phyloP scores from a whole-genome alignment of 2,113 vertebrate species.

The Microcebus griseorufus region DNA sequence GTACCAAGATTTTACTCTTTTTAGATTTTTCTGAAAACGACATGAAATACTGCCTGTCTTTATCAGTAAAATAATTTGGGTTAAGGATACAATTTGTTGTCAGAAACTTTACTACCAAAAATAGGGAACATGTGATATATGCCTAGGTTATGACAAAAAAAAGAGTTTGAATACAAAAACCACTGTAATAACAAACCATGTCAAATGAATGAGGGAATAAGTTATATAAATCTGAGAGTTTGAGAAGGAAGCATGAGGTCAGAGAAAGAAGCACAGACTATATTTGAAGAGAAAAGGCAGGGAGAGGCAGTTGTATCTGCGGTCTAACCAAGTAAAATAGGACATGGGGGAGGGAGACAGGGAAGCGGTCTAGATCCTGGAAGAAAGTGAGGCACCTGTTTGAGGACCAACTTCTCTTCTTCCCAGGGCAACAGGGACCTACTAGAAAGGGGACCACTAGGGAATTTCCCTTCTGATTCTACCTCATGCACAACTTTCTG shows the following conservation, averaged over 20 bases:
- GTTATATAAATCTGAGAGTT: neutral
- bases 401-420: no score
- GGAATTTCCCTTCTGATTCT: neutral
- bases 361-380: neutral
- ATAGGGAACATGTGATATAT: neutral
- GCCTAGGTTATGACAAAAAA: neutral
- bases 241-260: neutral
- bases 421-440: neutral
- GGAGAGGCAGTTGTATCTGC: neutral
- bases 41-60: neutral
- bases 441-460: neutral
- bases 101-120: neutral
- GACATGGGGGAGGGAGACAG: neutral
- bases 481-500: neutral
- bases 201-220: neutral
- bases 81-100: neutral
- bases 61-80: neutral
- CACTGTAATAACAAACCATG: neutral
- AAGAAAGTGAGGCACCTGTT: neutral
- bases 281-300: neutral
- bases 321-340: neutral
- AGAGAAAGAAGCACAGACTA: neutral
- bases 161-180: neutral
- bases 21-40: neutral
- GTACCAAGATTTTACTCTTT: neutral